phyloP scores from a whole-genome alignment of 2,797 vertebrate species.

The Gallinago stenura region DNA sequence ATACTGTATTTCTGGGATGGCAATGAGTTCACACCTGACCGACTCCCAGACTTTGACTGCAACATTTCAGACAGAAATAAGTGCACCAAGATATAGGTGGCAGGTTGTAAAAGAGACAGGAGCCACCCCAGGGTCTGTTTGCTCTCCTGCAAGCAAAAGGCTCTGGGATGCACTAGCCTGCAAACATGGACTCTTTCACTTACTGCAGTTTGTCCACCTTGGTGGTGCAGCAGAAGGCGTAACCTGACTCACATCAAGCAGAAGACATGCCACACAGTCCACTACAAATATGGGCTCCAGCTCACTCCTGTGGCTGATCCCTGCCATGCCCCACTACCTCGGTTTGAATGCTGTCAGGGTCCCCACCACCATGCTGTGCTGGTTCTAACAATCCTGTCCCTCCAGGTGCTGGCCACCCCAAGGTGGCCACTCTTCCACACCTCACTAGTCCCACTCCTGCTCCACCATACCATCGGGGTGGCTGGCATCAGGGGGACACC shows the following conservation, averaged over 20 bases:
- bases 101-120: background rate
- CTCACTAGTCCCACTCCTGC: background rate
- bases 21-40: background rate
- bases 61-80: conserved; percentile 30
- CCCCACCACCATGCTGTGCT: background rate
- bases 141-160: background rate
- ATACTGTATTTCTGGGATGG: background rate
- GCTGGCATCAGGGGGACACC: background rate
- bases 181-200: background rate
- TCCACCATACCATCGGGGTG: rapidly evolving
- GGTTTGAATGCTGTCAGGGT: background rate
- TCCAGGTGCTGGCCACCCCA: rapidly evolving
- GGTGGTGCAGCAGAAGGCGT: background rate
- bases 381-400: rapidly evolving
- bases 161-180: background rate
- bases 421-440: rapidly evolving
- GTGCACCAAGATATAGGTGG: background rate
- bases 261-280: background rate
- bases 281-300: background rate
- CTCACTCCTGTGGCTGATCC: background rate
- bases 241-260: rapidly evolving
- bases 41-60: background rate
- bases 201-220: background rate
- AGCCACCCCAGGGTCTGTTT: background rate
- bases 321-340: background rate